A percentile compares a stretch with the other conserved stretches of the same genome.
These are phyloP conservation scores for Tridacna crocea DNA, from an alignment of 2,888 invertebrate species.

Conservation along the genomic window DNA sequence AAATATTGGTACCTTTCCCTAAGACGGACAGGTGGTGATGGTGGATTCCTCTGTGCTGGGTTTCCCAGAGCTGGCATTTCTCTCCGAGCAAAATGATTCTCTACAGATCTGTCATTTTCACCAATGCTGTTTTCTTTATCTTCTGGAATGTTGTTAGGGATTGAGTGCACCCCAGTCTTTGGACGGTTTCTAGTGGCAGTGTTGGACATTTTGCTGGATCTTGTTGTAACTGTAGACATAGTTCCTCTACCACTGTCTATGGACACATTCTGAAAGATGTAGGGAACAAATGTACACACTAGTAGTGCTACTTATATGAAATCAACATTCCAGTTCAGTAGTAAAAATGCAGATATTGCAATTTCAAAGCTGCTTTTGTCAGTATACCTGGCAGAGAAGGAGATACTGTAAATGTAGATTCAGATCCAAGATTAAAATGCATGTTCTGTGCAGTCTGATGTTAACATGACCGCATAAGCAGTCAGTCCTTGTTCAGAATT, in stretches of 20 bases:
- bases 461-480: no score
- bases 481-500: no score
- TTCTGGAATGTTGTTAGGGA: constrained; percentile 65
- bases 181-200: constrained; percentile 59
- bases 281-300: constrained; percentile 1
- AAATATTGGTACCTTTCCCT: constrained; percentile 70
- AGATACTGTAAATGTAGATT: background rate
- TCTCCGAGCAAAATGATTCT: constrained; percentile 43
- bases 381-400: background rate
- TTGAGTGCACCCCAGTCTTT: constrained; percentile 67
- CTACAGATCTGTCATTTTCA: constrained; percentile 50
- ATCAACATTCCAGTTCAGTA: no score
- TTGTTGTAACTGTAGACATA: constrained; percentile 74
- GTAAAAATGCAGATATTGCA: no score
- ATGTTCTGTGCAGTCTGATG: no score
- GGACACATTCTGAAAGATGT: constrained; percentile 71
- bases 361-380: no score
- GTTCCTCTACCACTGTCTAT: constrained; percentile 83
- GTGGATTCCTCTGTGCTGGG: constrained; percentile 70
- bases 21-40: constrained; percentile 79
- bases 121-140: constrained; percentile 66
- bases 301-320: no score
- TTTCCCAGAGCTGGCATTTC: constrained; percentile 35
- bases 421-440: no score
- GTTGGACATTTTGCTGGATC: constrained; percentile 65